Base-by-base conservation (phyloP, 2,888 invertebrate genomes). In the Cryptosula pallasiana region DNA sequence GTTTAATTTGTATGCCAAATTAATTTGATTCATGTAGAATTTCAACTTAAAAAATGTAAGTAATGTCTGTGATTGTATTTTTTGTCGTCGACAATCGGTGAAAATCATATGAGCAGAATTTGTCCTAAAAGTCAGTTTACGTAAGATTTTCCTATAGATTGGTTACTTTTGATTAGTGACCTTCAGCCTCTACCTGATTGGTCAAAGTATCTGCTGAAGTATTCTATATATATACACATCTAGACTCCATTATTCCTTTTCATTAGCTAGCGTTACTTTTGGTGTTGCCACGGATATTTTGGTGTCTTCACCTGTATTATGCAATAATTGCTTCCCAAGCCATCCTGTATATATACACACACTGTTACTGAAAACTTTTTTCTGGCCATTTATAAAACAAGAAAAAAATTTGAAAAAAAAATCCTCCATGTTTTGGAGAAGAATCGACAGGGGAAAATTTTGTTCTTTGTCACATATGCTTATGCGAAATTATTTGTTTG, bases 1-100 rank as follows among this genome's bases (percentile, higher is more conserved):
- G 45, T 45, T 5, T 27, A 23, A 27, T 58, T 58, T 58, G 29
- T 58, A 27, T 58, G 29, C 29, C 58, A 27, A 27, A 23, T 58
- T 23, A 23, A 23, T 58, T 27, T 13, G 5, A 5, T 58, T 58
- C 9, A 9, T n/a, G 5, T n/a, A 23, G 74, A 13, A 58, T 63
- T 9, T 63, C 2, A 29, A 32, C 29, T 69, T 82, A 84, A 84
- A 9, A 78, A 83, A 54, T 95, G 95, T 79, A 96, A 97, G 82
- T 96, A 96, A 0, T 95, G 96, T 82, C 87, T 97, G 76, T 97
- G 95, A 95, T 96, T 95, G 86, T 96, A 96, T 1, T 89, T 97
- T 86, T 95, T 96, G 71, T 95, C 95, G 9, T 82, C 84, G 16
- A 82, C 86, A 75, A 76, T 82, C 71, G 76, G 76, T 25, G 77